Evolutionary conservation across 2,888 invertebrate species (phyloP), one percentile per base, ranked within the genome.

Genomic region (Xanthia togata): DNA sequence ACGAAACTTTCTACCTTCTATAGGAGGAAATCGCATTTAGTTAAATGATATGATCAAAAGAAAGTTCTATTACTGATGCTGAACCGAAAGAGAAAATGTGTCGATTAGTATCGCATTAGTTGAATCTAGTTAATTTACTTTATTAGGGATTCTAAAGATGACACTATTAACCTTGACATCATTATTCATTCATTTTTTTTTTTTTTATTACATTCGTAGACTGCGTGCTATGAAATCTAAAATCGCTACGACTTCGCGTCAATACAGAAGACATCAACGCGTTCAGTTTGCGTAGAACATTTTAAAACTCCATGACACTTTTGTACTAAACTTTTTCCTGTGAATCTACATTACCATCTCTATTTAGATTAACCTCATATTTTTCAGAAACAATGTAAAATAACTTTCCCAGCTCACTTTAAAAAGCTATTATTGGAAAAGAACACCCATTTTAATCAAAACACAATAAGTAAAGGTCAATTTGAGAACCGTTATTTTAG

Each of bases 261-360:
- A 67, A 73, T 91, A 87, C 82, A 91, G 92, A 92, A 94, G 95
- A 95, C 93, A 92, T 95, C 94, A 95, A 95, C 95, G 95, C 91
- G 91, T 69, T 78, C 1, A n/a, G 23, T 62, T 12, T 44, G 44
- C 50, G 41, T 72, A 50, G n/a, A 74, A 64, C 17, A 70, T 50
- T 78, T 65, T n/a, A 50, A 6, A 71, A 70, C 17, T 60, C 23
- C 1, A 26, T 44, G 9, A 26, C 26, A 44, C 23, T 38, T 11
- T 50, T 23, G 2, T 60, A 31, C 9, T 31, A 20, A 50, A 60
- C 3, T 38, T 78, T 68, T 82, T 57, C 4, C 60, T 31, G 41
- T 47, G 20, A 59, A 60, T 73, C n/a, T 59, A 9, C 44, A 53
- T 73, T 53, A 47, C 35, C 47, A 68, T 20, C 0, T 57, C 8